phyloP scores from a whole-genome alignment of 2,888 invertebrate species.

The Leistus spinibarbis region DNA sequence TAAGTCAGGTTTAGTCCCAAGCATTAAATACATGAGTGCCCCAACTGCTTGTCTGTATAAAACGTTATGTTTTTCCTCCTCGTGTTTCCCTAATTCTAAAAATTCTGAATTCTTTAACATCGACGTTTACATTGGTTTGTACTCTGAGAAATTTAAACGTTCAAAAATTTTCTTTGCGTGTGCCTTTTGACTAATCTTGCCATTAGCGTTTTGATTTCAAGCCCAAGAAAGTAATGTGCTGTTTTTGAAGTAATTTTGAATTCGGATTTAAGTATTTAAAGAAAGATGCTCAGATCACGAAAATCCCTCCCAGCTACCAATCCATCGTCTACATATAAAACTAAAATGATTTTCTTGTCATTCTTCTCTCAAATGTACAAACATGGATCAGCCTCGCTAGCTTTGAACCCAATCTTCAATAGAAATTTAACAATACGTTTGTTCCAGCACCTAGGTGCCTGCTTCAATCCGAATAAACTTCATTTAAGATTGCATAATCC shows the following conservation, averaged over 20 bases:
- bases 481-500: slow-evolving; percentile 11
- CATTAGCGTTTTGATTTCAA: slow-evolving; percentile 36
- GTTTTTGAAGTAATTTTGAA: slow-evolving; percentile 37
- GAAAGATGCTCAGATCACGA: slow-evolving; percentile 25
- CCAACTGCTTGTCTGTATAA: slow-evolving; percentile 46
- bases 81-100: slow-evolving; percentile 9
- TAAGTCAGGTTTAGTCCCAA: slow-evolving; percentile 44
- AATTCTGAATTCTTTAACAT: slow-evolving; percentile 12
- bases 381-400: slow-evolving; percentile 46
- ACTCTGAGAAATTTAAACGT: not conserved
- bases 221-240: slow-evolving; percentile 39
- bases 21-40: slow-evolving; percentile 48
- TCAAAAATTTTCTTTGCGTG: not conserved
- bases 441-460: slow-evolving; percentile 48
- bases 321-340: slow-evolving; percentile 35
- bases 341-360: not conserved
- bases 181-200: slow-evolving; percentile 1
- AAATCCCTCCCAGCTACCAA: slow-evolving; percentile 34
- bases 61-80: slow-evolving; percentile 29
- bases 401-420: slow-evolving; percentile 42
- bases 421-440: slow-evolving; percentile 44
- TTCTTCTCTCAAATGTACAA: slow-evolving; percentile 41
- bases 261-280: slow-evolving; percentile 15
- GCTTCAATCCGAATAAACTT: slow-evolving; percentile 49
- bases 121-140: slow-evolving; percentile 6